Evolutionary conservation across 1,140 invertebrate genomes (phyloP).

Genomic region (Lasioglossum albipes): DNA sequence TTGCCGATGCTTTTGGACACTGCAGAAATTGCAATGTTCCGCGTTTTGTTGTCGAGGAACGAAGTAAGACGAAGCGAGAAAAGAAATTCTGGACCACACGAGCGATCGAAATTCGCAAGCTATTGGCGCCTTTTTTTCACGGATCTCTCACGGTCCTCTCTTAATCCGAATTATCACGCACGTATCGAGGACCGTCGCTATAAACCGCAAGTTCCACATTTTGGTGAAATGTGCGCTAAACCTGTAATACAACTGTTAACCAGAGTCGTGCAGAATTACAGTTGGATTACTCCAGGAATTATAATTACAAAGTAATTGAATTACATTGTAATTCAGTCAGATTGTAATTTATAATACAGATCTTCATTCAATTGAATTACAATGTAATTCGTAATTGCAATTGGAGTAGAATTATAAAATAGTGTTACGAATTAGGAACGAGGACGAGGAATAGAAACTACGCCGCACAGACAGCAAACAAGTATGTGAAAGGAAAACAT

Average conservation of each 20-base stretch:
- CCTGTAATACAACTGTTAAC: background rate
- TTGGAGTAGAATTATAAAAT: too few species aligned
- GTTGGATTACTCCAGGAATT: too few species aligned
- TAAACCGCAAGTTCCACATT: slow-evolving; percentile 9
- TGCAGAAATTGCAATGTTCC: background rate
- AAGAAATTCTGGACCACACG: slow-evolving; percentile 6
- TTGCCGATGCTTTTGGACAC: background rate
- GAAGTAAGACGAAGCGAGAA: background rate
- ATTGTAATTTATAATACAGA: too few species aligned
- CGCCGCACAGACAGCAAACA: too few species aligned
- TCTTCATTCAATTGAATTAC: too few species aligned
- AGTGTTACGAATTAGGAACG: too few species aligned
- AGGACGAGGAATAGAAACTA: too few species aligned
- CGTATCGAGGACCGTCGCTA: background rate
- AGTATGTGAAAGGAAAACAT: too few species aligned
- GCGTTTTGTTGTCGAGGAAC: background rate
- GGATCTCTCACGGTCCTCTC: slow-evolving; percentile 7
- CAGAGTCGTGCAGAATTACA: too few species aligned
- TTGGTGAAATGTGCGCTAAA: background rate
- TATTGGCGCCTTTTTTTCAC: slow-evolving; percentile 32
- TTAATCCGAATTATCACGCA: slow-evolving; percentile 34
- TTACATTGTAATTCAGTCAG: too few species aligned
- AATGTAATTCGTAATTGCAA: too few species aligned
- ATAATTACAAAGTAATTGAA: too few species aligned
- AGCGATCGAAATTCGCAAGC: slow-evolving; percentile 26